Percentiles rank a stretch among this genome's conserved stretches.
Conservation (phyloP, 2,797 vertebrate species). For the Artibeus lituratus region DNA sequence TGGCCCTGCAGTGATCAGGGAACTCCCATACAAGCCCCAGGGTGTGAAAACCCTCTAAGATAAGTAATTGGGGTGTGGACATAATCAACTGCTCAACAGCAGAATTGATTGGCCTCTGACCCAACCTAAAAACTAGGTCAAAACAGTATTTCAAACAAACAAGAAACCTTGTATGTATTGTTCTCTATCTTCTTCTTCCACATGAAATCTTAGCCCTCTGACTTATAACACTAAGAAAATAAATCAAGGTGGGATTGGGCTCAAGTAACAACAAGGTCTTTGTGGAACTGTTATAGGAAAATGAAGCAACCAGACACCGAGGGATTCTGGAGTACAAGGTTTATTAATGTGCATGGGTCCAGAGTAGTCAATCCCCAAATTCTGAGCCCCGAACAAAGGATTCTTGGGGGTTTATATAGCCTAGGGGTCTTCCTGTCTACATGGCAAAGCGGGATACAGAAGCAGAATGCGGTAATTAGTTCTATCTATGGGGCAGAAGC, state of each 20-base stretch:
- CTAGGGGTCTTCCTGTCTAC: too few relatives aligned
- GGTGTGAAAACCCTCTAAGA: not conserved
- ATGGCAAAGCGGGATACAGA: too few relatives aligned
- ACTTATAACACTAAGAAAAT: not conserved
- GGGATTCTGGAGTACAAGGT: too few relatives aligned
- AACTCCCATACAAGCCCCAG: not conserved
- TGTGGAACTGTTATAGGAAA: too few relatives aligned
- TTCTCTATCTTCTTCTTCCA: not conserved
- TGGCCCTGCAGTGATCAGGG: not conserved
- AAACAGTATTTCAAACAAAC: not conserved
- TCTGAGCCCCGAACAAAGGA: too few relatives aligned
- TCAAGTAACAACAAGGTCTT: not conserved
- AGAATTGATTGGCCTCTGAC: not conserved
- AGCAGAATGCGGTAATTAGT: too few relatives aligned
- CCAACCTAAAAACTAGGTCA: not conserved
- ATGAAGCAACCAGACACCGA: too few relatives aligned
- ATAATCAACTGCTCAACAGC: not conserved
- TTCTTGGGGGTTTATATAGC: too few relatives aligned
- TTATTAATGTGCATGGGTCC: too few relatives aligned
- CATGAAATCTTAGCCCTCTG: not conserved
- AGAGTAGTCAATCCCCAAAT: too few relatives aligned
- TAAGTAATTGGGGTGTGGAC: not conserved
- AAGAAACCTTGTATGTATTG: not conserved
- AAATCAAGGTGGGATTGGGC: not conserved
- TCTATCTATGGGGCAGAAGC: too few relatives aligned